Evolutionary conservation across 1,140 invertebrate species (phyloP), one percentile per base, ranked within the genome.

Genomic region (Brevipalpus yothersi): DNA sequence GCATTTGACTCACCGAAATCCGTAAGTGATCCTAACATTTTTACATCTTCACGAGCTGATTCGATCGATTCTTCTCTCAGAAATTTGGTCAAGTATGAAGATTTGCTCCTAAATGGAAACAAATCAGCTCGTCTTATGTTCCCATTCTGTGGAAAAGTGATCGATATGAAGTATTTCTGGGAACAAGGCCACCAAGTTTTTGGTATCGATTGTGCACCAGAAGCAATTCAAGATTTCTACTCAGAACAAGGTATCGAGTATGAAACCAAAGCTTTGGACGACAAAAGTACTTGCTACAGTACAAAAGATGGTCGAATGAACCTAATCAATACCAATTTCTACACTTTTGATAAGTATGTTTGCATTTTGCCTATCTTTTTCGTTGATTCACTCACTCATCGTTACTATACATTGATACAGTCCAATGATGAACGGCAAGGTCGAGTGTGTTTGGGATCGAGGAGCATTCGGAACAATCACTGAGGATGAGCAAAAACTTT

Each of bases 401-500:
- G 12, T 12, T 53, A 47, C 15, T 53, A 21, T 45, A 5, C 39
- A 56, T 41, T 17, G 17, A n/a, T 15, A 2, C 17, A 60, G 59
- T 60, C 41, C 41, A 39, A n/a, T 43, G 19, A 31, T 60, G 9
- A 60, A 60, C 17, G 19, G 41, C 15, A 56, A 40, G 9, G 47
- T 60, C 15, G 59, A 60, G 1, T 21, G 41, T 31, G 59, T 60
- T 40, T 60, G 59, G 59, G 59, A 60, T 51, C 39, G 59, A 41
- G 59, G 59, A 15, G 53, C 53, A 41, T 60, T 60, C 47, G 59
- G 59, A 5, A 60, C 59, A 31, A 60, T 60, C 31, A 60, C 59
- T 23, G 53, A 60, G 17, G 42, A 49, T 23, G 59, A 60, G 31
- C 59, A 60, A 56, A 17, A 42, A 17, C 31, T 56, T 41, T 56